Evolutionary conservation across 2,888 invertebrate genomes (phyloP).

Genomic region (Electrophaes corylata): DNA sequence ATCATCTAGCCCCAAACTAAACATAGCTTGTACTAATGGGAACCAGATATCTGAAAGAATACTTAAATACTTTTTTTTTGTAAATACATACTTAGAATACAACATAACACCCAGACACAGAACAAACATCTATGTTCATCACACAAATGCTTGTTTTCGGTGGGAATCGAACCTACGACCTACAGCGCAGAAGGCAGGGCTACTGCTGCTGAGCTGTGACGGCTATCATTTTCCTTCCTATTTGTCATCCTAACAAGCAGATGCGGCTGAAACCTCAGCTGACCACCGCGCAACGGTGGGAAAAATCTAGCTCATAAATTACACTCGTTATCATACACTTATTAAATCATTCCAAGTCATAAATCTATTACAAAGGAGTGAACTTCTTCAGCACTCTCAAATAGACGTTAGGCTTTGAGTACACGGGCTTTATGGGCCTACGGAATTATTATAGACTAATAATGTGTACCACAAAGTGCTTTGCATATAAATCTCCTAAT

Average conservation of each 20-base stretch:
- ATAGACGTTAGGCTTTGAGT: constrained; percentile 70
- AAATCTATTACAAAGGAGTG: constrained; percentile 80
- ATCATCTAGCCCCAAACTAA: too few species aligned
- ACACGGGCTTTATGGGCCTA: constrained; percentile 39
- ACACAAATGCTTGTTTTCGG: too few species aligned
- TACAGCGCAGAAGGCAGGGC: too few species aligned
- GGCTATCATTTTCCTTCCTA: too few species aligned
- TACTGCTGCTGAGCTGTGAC: too few species aligned
- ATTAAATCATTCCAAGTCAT: constrained; percentile 76
- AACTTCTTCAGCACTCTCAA: constrained; percentile 64
- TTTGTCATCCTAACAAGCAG: constrained; percentile 37
- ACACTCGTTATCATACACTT: constrained; percentile 69
- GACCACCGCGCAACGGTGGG: constrained; percentile 61
- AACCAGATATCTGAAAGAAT: too few species aligned
- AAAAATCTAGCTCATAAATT: constrained; percentile 67
- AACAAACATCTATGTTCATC: too few species aligned
- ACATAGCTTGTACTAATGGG: too few species aligned
- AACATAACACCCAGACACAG: too few species aligned
- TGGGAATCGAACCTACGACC: too few species aligned
- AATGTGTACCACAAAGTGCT: constrained; percentile 79
- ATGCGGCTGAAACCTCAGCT: constrained; percentile 43
- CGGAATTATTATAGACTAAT: constrained; percentile 69
- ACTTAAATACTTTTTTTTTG: too few species aligned
- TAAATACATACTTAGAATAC: too few species aligned
- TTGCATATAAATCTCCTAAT: constrained; percentile 84